Evolutionary conservation across 2,888 invertebrate genomes (phyloP).

Genomic region (Coremacera marginata): DNA sequence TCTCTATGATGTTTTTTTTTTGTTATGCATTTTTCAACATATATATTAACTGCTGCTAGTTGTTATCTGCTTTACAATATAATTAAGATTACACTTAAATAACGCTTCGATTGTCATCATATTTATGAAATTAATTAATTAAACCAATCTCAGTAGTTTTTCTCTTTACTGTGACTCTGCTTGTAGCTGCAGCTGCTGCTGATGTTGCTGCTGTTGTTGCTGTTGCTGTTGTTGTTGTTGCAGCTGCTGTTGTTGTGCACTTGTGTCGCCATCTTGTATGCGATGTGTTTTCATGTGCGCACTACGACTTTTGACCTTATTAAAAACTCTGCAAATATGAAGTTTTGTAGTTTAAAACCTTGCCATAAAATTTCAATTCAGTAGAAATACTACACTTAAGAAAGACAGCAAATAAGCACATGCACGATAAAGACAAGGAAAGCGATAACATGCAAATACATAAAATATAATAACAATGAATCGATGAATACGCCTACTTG

Average conservation of each 20-base stretch:
- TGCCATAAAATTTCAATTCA: no score
- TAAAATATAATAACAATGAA: not conserved
- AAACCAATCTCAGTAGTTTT: constrained; percentile 20
- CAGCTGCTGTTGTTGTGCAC: constrained; percentile 44
- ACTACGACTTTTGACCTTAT: constrained; percentile 98
- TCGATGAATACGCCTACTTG: no score
- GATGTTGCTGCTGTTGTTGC: constrained; percentile 41
- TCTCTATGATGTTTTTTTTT: not conserved
- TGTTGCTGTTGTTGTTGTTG: constrained; percentile 45
- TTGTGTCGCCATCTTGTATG: constrained; percentile 75
- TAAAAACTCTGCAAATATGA: constrained; percentile 84
- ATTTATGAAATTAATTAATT: constrained; percentile 27
- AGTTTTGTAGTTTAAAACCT: not conserved
- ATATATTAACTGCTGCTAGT: not conserved
- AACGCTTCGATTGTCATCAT: constrained; percentile 53
- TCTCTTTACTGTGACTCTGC: constrained; percentile 37
- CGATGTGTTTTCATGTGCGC: constrained; percentile 99
- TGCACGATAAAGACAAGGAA: not conserved
- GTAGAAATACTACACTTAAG: no score
- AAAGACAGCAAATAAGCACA: no score
- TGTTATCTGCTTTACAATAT: not conserved
- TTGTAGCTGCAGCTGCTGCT: constrained; percentile 38
- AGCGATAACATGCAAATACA: not conserved
- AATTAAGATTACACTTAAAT: constrained; percentile 42
- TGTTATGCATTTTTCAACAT: not conserved